A percentile compares a stretch with the other conserved stretches of the same genome.
phyloP scores from a whole-genome alignment of 2,797 vertebrate genomes.

The Thaleichthys pacificus region DNA sequence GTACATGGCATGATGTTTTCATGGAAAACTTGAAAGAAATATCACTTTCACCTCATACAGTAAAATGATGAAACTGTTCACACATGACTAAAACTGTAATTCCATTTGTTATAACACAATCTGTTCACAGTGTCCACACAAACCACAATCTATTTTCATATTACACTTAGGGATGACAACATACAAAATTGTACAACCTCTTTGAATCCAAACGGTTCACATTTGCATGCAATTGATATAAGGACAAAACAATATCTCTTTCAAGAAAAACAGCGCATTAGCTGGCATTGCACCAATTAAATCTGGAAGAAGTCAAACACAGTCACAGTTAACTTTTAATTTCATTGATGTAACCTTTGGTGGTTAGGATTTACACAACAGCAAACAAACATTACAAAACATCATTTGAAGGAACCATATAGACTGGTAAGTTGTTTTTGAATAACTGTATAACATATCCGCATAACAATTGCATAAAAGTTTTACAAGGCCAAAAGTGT shows the following conservation, averaged over 20 bases:
- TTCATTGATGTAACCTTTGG: conserved; percentile 47
- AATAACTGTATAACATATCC: conserved; percentile 19
- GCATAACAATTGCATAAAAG: conserved; percentile 56
- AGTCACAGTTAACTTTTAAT: conserved; percentile 60
- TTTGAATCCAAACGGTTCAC: conserved; percentile 72
- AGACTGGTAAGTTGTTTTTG: conserved; percentile 63
- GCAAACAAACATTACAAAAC: conserved; percentile 62
- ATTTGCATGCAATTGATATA: conserved; percentile 88
- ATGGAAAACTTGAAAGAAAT: conserved; percentile 81
- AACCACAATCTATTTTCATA: conserved; percentile 78
- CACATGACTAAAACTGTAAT: conserved; percentile 61
- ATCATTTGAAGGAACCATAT: conserved; percentile 50
- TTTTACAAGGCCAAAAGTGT: conserved; percentile 90
- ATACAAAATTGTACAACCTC: conserved; percentile 75
- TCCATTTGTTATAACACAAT: conserved; percentile 68
- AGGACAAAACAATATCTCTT: conserved; percentile 73
- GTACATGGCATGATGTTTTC: conserved; percentile 87
- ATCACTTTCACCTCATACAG: conserved; percentile 57
- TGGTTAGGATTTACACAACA: conserved; percentile 58
- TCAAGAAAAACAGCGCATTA: conserved; percentile 69
- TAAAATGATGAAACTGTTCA: conserved; percentile 51
- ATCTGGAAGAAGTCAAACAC: conserved; percentile 79
- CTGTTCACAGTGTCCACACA: conserved; percentile 68
- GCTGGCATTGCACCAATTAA: conserved; percentile 61
- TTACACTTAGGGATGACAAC: conserved; percentile 80